Conservation (phyloP, 2,888 invertebrate species). For the Lepidochrysops patricia region DNA sequence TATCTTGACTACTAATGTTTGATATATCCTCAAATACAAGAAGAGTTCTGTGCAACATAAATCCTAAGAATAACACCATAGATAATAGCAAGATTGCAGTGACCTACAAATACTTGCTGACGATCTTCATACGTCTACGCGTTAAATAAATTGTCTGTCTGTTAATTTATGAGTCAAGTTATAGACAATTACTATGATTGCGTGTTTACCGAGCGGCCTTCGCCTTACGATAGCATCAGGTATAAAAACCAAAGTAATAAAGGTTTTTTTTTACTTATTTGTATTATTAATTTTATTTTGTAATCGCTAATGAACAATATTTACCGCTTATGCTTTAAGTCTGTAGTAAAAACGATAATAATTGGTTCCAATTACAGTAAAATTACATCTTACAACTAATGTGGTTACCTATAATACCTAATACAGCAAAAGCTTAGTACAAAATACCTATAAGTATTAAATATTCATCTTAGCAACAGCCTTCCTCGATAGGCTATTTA, state of each 20-base stretch:
- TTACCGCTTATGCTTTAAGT: background rate
- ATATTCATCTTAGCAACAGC: too few species aligned
- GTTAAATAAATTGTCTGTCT: background rate
- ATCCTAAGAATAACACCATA: background rate
- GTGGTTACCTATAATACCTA: too few species aligned
- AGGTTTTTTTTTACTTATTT: background rate
- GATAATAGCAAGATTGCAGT: background rate
- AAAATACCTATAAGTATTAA: too few species aligned
- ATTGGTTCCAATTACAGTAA: too few species aligned
- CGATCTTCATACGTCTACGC: background rate
- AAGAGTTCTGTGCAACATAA: background rate
- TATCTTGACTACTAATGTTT: too few species aligned
- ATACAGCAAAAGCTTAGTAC: too few species aligned
- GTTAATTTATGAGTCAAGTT: conserved; percentile 1
- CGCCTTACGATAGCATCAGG: background rate
- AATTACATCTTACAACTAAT: too few species aligned
- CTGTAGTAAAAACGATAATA: too few species aligned
- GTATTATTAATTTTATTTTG: conserved; percentile 1
- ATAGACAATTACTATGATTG: conserved; percentile 8
- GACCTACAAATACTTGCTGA: background rate
- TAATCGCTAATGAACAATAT: background rate
- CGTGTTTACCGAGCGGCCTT: background rate
- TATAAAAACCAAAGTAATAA: conserved; percentile 9
- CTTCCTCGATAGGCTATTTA: too few species aligned
- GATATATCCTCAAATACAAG: too few species aligned